Evolutionary conservation across 2,113 vertebrate species (phyloP).

Genomic region (Pagrus major): DNA sequence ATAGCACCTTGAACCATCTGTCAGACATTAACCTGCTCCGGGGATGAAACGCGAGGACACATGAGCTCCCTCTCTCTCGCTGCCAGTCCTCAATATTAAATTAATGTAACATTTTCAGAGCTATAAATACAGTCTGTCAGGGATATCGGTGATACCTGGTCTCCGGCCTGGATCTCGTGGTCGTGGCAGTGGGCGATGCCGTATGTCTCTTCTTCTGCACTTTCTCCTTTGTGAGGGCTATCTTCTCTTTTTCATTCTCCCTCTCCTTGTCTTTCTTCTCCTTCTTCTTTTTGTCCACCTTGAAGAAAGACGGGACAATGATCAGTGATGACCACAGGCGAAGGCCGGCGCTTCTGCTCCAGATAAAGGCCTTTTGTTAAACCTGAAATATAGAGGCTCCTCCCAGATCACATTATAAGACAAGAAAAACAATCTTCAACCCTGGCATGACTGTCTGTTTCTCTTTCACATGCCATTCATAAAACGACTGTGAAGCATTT

Average conservation of each 20-base stretch:
- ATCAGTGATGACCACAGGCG: not conserved
- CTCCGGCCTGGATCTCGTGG: constrained; percentile 76
- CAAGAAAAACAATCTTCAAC: not conserved
- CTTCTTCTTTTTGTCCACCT: constrained; percentile 92
- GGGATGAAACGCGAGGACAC: not conserved
- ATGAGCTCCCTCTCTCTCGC: not conserved
- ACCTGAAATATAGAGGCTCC: not conserved
- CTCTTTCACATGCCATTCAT: not conserved
- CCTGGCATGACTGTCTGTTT: not conserved
- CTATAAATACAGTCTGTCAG: not conserved
- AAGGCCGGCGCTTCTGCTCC: too few species aligned
- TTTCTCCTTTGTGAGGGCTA: constrained; percentile 87
- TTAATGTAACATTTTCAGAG: not conserved
- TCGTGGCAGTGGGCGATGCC: constrained; percentile 56
- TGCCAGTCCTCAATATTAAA: not conserved
- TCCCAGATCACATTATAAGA: not conserved
- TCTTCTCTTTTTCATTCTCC: constrained; percentile 95
- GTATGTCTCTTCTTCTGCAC: constrained; percentile 90
- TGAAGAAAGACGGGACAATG: constrained; percentile 3
- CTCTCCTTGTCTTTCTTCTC: constrained; percentile 98
- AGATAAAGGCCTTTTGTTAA: not conserved
- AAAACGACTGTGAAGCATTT: not conserved
- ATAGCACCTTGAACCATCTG: constrained; percentile 47
- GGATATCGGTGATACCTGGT: constrained; percentile 71
- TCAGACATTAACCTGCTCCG: constrained; percentile 41